phyloP scores from a whole-genome alignment of 2,113 vertebrate species.

The Corythornis madagascariensis region DNA sequence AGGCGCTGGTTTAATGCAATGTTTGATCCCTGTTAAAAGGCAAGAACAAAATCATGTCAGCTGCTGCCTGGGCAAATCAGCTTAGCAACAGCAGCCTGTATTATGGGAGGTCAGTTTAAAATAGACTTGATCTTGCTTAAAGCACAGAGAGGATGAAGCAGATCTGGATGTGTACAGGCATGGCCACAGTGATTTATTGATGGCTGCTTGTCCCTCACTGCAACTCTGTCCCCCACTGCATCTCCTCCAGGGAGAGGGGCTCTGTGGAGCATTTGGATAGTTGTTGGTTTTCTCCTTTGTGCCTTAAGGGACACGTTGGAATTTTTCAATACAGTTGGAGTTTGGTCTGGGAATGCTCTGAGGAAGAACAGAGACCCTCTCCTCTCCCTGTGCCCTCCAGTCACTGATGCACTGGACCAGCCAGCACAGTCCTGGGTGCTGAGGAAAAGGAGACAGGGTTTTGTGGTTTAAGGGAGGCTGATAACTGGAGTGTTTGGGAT shows the following conservation, averaged over 20 bases:
- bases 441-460: not conserved
- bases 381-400: not conserved
- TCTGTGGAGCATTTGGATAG: not conserved
- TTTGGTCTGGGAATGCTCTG: not conserved
- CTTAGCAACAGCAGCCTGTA: rapidly evolving
- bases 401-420: rapidly evolving
- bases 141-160: not conserved
- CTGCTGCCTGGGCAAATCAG: not conserved
- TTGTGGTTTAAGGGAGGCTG: not conserved
- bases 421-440: not conserved
- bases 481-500: not conserved
- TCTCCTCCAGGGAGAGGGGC: not conserved
- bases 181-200: not conserved
- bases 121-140: not conserved
- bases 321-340: not conserved
- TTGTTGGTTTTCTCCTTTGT: not conserved
- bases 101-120: not conserved
- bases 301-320: not conserved
- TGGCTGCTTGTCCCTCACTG: not conserved
- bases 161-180: rapidly evolving
- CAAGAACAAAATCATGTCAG: not conserved
- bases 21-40: not conserved
- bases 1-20: not conserved
- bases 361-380: not conserved
- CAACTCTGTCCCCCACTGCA: not conserved